Percentiles rank a stretch among this genome's conserved stretches.
These are phyloP conservation scores for Cheilosia urbana DNA, from an alignment of 2,888 invertebrate genomes.

Conservation along the genomic window DNA sequence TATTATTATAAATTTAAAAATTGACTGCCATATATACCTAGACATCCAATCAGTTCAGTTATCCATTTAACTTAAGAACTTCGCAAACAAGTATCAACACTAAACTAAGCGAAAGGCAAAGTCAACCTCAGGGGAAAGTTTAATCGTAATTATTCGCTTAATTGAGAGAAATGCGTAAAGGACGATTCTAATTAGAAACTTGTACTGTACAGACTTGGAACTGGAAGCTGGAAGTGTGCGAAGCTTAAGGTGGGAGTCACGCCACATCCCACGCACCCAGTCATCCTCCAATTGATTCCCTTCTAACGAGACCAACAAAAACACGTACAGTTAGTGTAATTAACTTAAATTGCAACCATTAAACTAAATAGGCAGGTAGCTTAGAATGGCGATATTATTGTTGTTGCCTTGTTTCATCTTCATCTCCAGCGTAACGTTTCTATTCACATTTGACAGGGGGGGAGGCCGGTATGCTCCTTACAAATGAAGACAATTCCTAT, in stretches of 20 bases:
- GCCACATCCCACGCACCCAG: neutral
- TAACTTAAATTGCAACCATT: slow-evolving; percentile 83
- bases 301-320: slow-evolving; percentile 17
- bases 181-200: slow-evolving; percentile 56
- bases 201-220: slow-evolving; percentile 27
- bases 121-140: slow-evolving; percentile 22
- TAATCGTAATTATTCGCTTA: slow-evolving; percentile 52
- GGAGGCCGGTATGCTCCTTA: slow-evolving; percentile 6
- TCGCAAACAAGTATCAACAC: neutral
- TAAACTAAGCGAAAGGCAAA: neutral
- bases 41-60: neutral
- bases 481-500: slow-evolving; percentile 49
- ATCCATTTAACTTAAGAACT: neutral
- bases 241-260: neutral
- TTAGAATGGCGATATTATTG: slow-evolving; percentile 82
- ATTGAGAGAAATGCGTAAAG: slow-evolving; percentile 55
- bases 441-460: slow-evolving; percentile 56
- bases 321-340: slow-evolving; percentile 78
- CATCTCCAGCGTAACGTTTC: slow-evolving; percentile 36
- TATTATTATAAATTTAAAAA: no score
- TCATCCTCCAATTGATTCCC: slow-evolving; percentile 27
- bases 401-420: slow-evolving; percentile 67
- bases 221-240: neutral
- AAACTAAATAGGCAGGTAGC: slow-evolving; percentile 83
- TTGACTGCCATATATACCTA: no score